phyloP scores from a whole-genome alignment of 2,797 vertebrate species.

The Neosilurus hyrtlii region DNA sequence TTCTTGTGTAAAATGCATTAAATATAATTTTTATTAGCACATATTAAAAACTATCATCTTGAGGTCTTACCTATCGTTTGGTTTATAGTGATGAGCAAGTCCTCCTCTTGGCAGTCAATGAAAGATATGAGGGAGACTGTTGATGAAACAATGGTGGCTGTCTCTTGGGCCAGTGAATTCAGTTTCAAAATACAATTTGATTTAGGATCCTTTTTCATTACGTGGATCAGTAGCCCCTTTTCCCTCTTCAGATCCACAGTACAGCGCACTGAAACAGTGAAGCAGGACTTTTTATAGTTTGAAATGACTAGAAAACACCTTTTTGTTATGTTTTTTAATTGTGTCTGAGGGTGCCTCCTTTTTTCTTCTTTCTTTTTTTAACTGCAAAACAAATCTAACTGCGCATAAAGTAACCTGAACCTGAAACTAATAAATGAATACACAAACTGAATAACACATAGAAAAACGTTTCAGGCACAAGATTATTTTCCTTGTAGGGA shows the following conservation, averaged over 20 bases:
- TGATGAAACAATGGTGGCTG: constrained; percentile 55
- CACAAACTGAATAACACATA: not conserved
- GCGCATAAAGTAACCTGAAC: too few species aligned
- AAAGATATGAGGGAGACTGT: constrained; percentile 59
- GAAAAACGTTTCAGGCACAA: not conserved
- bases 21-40: not conserved
- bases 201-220: constrained; percentile 55
- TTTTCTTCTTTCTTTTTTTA: too few species aligned
- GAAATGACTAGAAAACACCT: not conserved
- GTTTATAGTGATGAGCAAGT: constrained; percentile 61
- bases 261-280: constrained; percentile 60
- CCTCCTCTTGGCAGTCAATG: constrained; percentile 62
- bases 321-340: too few species aligned
- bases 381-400: too few species aligned
- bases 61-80: constrained; percentile 63
- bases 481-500: not conserved
- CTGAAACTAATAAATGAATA: not conserved
- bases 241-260: constrained; percentile 55
- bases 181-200: constrained; percentile 67
- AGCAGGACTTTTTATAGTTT: not conserved
- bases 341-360: too few species aligned
- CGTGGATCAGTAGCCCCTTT: constrained; percentile 55
- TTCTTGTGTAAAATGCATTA: not conserved
- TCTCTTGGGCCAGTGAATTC: constrained; percentile 50
- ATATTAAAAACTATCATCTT: not conserved